phyloP scores from a whole-genome alignment of 2,888 invertebrate genomes.

The Petrophora chlorosata region DNA sequence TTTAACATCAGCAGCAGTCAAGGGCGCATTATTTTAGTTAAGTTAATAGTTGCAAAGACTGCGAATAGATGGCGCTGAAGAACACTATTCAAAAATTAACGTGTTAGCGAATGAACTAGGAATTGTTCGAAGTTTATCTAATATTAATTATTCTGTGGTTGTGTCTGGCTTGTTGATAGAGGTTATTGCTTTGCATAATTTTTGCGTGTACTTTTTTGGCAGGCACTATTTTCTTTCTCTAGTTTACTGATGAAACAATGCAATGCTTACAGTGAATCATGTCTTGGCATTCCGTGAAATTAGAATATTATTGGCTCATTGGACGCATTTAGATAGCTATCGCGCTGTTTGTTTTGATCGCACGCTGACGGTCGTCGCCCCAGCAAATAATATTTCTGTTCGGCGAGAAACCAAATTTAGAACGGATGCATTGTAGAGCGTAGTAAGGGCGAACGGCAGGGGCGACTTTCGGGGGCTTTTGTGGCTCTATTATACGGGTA shows the following conservation, averaged over 20 bases:
- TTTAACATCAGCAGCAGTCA: too few species aligned
- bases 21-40: not conserved
- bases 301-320: conserved; percentile 35
- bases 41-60: not conserved
- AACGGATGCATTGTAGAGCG: conserved; percentile 47
- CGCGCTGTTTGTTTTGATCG: conserved; percentile 54
- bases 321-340: conserved; percentile 44
- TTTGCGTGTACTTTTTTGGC: conserved; percentile 3
- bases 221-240: conserved; percentile 5
- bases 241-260: not conserved
- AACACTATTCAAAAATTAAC: too few species aligned
- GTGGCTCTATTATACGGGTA: conserved; percentile 52
- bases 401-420: conserved; percentile 58
- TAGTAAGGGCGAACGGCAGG: conserved; percentile 15
- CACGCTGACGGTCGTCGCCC: conserved; percentile 62
- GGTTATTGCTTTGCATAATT: too few species aligned
- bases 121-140: too few species aligned
- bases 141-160: too few species aligned
- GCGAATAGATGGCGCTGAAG: conserved; percentile 18
- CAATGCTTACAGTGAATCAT: not conserved
- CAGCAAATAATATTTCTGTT: conserved; percentile 63
- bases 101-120: too few species aligned
- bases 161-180: too few species aligned
- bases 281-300: conserved; percentile 13
- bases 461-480: conserved; percentile 42